Base-by-base conservation (phyloP, 2,113 vertebrate species). In the Sphyrna mokarran region DNA sequence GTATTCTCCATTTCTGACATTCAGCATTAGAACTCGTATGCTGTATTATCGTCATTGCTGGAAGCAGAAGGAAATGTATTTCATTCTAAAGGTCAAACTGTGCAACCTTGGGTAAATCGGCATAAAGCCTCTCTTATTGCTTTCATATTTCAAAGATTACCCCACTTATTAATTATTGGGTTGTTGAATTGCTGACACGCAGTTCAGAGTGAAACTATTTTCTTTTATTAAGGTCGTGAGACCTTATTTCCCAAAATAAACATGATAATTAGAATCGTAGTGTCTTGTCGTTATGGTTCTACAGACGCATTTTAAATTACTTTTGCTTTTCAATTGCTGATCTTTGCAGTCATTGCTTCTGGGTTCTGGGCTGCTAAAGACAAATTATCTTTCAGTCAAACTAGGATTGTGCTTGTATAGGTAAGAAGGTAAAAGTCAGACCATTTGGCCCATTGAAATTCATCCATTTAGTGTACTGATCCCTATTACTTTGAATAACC, bases 221-320 rank as follows among this genome's bases (percentile, higher is more conserved):
- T 40, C 43, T 87, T 95, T 69, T 54, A 72, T 70, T 95, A 48
- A 40, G 26, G 66, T 72, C 68, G 68, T 29, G 68, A 72, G 40
- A 69, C 40, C n/a, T 48, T 69, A 33, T 68, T 69, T 69, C 68
- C 37, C 68, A 14, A n/a, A 37, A 95, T 95, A 69, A 95, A 70
- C 13, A 95, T 29, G 93, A 29, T 70, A 70, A 95, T 70, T 69
- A 93, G 61, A 72, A 70, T 72, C 22, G 23, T 37, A 72, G 66
- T 33, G 37, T 72, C 66, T 70, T 72, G 68, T 72, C 93, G 29
- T 69, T 26, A 26, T 72, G 68, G 40, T 72, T 4, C 68, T 70
- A 37, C 93, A 72, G 93, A 70, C 93, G 72, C 37, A 70, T 95
- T 72, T 95, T 70, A 95, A 95, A 95, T 95, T 72, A 72, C 68